A percentile compares a stretch with the other conserved stretches of the same genome.
These are phyloP conservation scores for Oostethus manadensis DNA, from an alignment of 2,113 vertebrate species.

Conservation along the genomic window DNA sequence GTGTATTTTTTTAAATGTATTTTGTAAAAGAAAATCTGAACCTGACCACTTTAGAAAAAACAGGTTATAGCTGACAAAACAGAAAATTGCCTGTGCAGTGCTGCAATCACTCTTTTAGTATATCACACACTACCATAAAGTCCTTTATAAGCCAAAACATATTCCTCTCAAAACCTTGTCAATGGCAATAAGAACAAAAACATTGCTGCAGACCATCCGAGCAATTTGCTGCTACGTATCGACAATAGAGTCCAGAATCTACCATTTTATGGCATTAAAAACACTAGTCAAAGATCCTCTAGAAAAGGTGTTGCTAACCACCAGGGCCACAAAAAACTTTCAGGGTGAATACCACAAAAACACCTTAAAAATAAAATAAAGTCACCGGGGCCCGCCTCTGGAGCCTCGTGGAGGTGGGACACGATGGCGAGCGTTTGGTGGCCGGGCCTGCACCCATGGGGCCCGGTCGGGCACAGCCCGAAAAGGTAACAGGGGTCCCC, in stretches of 20 bases:
- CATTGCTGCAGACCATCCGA: constrained; percentile 11
- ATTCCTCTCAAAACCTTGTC: constrained; percentile 24
- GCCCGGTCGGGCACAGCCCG: too few species aligned
- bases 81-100: background rate
- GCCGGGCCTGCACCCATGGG: too few species aligned
- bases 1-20: background rate
- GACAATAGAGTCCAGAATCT: background rate
- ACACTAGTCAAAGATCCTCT: too few species aligned
- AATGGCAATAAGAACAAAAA: constrained; percentile 7
- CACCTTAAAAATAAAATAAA: too few species aligned
- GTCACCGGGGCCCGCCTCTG: too few species aligned
- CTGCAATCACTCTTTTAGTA: background rate
- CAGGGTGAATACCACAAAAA: too few species aligned
- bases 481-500: too few species aligned
- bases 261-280: too few species aligned
- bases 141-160: constrained; percentile 16
- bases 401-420: too few species aligned
- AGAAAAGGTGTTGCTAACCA: too few species aligned
- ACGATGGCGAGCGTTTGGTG: too few species aligned
- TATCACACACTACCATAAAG: background rate
- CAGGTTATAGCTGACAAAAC: constrained; percentile 3
- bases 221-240: background rate
- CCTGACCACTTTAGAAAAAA: background rate
- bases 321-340: too few species aligned
- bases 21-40: background rate